Base-by-base conservation (phyloP, 2,888 invertebrate species). In the Serrognathus titanus region DNA sequence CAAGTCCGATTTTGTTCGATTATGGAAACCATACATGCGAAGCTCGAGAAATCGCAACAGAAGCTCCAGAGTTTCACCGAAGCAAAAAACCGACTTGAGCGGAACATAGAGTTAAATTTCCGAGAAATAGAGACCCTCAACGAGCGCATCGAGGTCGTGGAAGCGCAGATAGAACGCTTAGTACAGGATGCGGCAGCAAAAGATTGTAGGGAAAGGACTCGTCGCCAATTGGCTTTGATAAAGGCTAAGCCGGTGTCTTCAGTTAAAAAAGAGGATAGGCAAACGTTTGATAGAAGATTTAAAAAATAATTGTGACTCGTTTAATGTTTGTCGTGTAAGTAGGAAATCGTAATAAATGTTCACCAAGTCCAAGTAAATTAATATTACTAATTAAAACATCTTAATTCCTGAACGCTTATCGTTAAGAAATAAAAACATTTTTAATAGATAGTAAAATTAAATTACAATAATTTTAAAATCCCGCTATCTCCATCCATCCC, bases 121-220 rank as follows among this genome's bases (percentile, higher is more conserved):
- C 11, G 38, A 10, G 53, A 58, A 37, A 50, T 54, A 12, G 54
- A 53, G 40, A 10, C 20, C 16, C 12, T 58, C 10, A 53, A 54
- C 37, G 50, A 39, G 0, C 53, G 51, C 48, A 58, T 58, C 10
- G 50, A 47, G 7, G 41, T 40, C 12, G 47, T 48, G 1, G 58
- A 58, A 37, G 9, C 24, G 7, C 58, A 58, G 16, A 58, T 58
- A 37, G 58, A 58, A 35, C 46, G 47, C 12, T 11, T 58, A 48
- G 58, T 58, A 46, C 58, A 58, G 12, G 54, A 58, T 4, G 53
- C 48, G 7, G 58, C 54, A 8, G 48, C 58, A 7, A 54, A 48
- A 10, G 53, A 58, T 4, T 40, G 53, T 13, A 43, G 37, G n/a
- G 54, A 54, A n/a, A 45, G 51, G 11, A 54, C 58, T 10, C 50